phyloP scores from a whole-genome alignment of 2,797 vertebrate species.

The Protosalanx chinensis region DNA sequence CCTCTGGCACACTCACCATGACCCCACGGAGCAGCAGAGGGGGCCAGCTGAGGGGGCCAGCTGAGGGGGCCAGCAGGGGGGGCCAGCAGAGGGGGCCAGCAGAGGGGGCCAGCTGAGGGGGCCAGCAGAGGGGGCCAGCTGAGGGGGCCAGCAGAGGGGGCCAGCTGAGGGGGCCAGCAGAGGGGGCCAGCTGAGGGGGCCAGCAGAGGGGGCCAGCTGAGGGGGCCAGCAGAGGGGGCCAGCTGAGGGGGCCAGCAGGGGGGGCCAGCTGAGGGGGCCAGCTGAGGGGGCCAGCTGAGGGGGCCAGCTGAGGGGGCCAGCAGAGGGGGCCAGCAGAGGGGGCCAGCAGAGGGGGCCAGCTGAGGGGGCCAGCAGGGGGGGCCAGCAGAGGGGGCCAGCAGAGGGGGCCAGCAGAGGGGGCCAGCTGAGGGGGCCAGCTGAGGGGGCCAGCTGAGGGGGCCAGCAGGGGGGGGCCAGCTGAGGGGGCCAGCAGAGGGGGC shows the following conservation, averaged over 20 bases:
- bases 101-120: constrained; percentile 59
- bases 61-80: constrained; percentile 53
- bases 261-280: constrained; percentile 65
- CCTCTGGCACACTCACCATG: constrained; percentile 53
- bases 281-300: constrained; percentile 59
- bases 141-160: constrained; percentile 59
- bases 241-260: constrained; percentile 30
- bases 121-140: constrained; percentile 62
- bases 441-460: constrained; percentile 52
- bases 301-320: constrained; percentile 64
- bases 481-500: constrained; percentile 63
- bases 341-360: too few species aligned
- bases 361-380: constrained; percentile 58
- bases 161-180: constrained; percentile 33
- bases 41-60: constrained; percentile 56
- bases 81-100: too few species aligned
- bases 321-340: constrained; percentile 53
- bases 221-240: constrained; percentile 64
- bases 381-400: constrained; percentile 62
- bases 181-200: constrained; percentile 52
- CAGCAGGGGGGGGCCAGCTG: constrained; percentile 54
- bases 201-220: constrained; percentile 53
- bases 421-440: constrained; percentile 33
- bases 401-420: constrained; percentile 59
- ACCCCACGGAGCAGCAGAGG: constrained; percentile 55